Conservation (phyloP, 2,113 vertebrate species). For the Chitala chitala region DNA sequence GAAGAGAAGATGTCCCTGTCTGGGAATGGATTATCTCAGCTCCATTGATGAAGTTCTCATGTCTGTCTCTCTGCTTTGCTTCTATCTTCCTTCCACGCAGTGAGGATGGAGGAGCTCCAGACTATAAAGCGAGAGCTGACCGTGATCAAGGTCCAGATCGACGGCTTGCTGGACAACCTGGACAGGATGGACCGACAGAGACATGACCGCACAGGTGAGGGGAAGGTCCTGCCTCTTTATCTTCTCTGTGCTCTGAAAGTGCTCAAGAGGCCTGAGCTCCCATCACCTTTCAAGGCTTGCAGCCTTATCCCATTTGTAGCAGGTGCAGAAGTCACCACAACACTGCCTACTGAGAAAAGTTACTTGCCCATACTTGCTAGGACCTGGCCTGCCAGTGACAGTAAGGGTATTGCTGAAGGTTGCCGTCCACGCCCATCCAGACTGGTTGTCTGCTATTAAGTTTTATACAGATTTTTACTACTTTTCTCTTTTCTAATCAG, state of each 20-base stretch:
- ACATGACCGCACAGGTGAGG: conserved; percentile 57
- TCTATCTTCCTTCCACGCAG: conserved; percentile 42
- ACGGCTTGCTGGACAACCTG: conserved; percentile 75
- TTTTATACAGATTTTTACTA: not conserved
- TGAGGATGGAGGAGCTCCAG: conserved; percentile 69
- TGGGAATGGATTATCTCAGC: no score
- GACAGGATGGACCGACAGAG: conserved; percentile 72
- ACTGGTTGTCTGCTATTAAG: no score
- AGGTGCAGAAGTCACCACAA: no score
- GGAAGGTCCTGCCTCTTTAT: not conserved
- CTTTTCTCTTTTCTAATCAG: not conserved
- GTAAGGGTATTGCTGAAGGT: no score
- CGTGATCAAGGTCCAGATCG: conserved; percentile 82
- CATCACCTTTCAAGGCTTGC: not conserved
- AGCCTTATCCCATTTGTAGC: no score
- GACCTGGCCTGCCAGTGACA: no score
- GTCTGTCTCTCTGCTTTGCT: not conserved
- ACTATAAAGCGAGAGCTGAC: conserved; percentile 78
- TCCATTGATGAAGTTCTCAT: no score
- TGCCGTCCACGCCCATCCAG: no score
- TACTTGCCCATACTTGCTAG: no score
- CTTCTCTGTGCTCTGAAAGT: not conserved
- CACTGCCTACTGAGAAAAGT: no score
- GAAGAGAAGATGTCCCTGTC: no score
- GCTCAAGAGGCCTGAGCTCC: no score